Conservation (phyloP, 2,888 invertebrate genomes). For the Caenorhabditis japonica region DNA sequence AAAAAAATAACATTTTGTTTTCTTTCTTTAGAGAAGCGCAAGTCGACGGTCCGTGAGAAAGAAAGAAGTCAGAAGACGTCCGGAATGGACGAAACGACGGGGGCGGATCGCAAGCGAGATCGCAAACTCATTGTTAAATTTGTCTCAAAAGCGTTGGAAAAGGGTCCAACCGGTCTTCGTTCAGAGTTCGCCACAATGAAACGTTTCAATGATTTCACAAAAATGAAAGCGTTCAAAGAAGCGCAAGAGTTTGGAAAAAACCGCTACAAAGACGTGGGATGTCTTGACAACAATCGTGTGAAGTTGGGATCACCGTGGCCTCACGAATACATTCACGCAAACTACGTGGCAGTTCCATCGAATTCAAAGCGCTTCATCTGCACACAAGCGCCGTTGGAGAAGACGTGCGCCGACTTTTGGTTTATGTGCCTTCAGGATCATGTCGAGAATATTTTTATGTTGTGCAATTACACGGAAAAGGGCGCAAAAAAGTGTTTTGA, state of each 20-base stretch:
- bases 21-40: too few relatives aligned
- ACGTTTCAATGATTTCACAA: constrained; percentile 47
- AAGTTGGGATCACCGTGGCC: constrained; percentile 43
- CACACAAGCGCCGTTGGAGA: constrained; percentile 61
- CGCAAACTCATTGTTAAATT: constrained; percentile 45
- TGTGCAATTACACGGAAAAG: constrained; percentile 59
- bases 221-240: constrained; percentile 55
- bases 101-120: not conserved
- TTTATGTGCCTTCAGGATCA: constrained; percentile 58
- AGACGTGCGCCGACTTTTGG: constrained; percentile 62
- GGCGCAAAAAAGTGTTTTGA: constrained; percentile 56
- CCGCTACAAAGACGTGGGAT: constrained; percentile 61
- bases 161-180: constrained; percentile 48
- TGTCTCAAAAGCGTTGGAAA: constrained; percentile 46
- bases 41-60: too few relatives aligned
- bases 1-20: too few relatives aligned
- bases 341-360: constrained; percentile 56
- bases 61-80: too few relatives aligned
- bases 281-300: constrained; percentile 58
- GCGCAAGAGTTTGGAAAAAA: constrained; percentile 45
- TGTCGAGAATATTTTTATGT: constrained; percentile 58
- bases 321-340: constrained; percentile 62
- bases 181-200: constrained; percentile 56
- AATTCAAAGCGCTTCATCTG: constrained; percentile 60
- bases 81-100: too few relatives aligned